These are phyloP conservation scores for Pollenia labialis DNA, from an alignment of 2,888 invertebrate species.

Conservation along the genomic window DNA sequence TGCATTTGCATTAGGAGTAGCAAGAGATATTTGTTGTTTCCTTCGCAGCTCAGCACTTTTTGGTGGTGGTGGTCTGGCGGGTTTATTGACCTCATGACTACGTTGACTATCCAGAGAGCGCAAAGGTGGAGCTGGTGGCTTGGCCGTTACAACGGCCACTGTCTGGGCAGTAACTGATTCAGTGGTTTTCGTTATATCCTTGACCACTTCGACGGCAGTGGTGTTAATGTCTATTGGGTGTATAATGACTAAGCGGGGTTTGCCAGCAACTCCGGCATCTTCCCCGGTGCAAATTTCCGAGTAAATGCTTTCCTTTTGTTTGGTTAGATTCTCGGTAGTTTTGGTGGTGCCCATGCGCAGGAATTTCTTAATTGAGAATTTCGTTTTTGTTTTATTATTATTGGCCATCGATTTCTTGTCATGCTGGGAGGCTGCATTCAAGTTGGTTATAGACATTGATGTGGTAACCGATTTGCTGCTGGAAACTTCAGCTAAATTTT, in stretches of 20 bases:
- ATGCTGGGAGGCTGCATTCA: slow-evolving; percentile 48
- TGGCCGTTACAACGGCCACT: slow-evolving; percentile 84
- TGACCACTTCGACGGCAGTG: slow-evolving; percentile 91
- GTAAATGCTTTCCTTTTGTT: slow-evolving; percentile 84
- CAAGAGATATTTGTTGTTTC: slow-evolving; percentile 85
- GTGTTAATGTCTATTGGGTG: slow-evolving; percentile 94
- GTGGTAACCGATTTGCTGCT: slow-evolving; percentile 62
- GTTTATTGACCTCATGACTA: slow-evolving; percentile 86
- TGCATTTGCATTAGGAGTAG: slow-evolving; percentile 52
- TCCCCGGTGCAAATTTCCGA: slow-evolving; percentile 84
- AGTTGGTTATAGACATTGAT: slow-evolving; percentile 66
- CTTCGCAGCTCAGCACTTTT: slow-evolving; percentile 88
- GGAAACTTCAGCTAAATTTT: slow-evolving; percentile 85
- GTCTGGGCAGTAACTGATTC: slow-evolving; percentile 81
- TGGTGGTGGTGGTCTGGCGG: slow-evolving; percentile 90
- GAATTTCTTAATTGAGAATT: slow-evolving; percentile 93
- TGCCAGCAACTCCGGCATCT: slow-evolving; percentile 83
- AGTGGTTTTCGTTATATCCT: slow-evolving; percentile 85
- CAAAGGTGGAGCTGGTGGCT: slow-evolving; percentile 92
- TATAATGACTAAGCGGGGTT: slow-evolving; percentile 92
- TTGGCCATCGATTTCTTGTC: slow-evolving; percentile 75
- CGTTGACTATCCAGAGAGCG: slow-evolving; percentile 83
- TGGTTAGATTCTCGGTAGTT: slow-evolving; percentile 84
- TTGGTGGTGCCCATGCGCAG: slow-evolving; percentile 92
- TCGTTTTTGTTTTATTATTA: slow-evolving; percentile 87